Evolutionary conservation across 2,113 vertebrate species (phyloP).

Genomic region (Corydoras maculifer): DNA sequence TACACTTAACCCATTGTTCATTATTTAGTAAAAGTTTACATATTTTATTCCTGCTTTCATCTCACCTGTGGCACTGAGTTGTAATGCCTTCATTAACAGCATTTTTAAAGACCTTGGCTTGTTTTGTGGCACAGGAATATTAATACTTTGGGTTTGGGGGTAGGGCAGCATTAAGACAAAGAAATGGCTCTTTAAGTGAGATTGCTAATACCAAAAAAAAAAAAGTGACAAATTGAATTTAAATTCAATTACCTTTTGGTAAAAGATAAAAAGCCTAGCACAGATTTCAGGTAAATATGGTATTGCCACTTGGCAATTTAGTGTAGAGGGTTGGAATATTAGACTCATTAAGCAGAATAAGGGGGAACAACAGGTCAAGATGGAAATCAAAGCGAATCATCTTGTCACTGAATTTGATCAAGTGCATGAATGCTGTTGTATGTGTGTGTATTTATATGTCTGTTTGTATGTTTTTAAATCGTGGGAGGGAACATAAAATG

Average conservation of each 20-base stretch:
- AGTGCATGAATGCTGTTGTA: conserved; percentile 37
- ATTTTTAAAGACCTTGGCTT: conserved; percentile 42
- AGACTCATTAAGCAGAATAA: conserved; percentile 15
- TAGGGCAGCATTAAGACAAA: not conserved
- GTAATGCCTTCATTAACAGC: conserved; percentile 42
- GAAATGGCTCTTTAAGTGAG: not conserved
- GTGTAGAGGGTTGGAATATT: conserved; percentile 49
- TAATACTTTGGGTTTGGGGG: conserved; percentile 37
- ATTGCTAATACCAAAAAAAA: no score
- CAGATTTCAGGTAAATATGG: conserved; percentile 55
- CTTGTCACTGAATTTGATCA: conserved; percentile 22
- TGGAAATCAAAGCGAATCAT: conserved; percentile 23
- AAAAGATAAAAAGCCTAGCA: conserved; percentile 43
- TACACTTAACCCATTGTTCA: conserved; percentile 59
- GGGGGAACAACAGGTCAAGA: conserved; percentile 28
- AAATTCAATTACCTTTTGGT: not conserved
- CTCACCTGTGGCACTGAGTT: conserved; percentile 50
- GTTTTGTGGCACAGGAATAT: conserved; percentile 52
- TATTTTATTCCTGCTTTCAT: conserved; percentile 48
- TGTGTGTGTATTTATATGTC: conserved; percentile 29
- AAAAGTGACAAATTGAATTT: not conserved
- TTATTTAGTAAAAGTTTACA: conserved; percentile 58
- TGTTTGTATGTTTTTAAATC: conserved; percentile 1
- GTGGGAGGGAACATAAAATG: conserved; percentile 6
- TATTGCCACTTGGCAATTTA: conserved; percentile 47